These are phyloP conservation scores for Microchirus variegatus DNA, from an alignment of 2,797 vertebrate genomes.

Conservation along the genomic window DNA sequence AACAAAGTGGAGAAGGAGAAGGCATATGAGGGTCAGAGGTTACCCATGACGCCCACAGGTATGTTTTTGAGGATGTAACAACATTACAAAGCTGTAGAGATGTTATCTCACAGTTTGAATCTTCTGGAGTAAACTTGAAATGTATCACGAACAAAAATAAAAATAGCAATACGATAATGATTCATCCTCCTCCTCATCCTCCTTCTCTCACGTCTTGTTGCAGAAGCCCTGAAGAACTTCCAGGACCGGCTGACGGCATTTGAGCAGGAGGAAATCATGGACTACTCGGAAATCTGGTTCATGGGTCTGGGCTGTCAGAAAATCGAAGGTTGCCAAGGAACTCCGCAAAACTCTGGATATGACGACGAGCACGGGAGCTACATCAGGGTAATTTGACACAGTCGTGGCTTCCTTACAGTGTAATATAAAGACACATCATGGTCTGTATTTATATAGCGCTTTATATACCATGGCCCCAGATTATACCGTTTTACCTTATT, in stretches of 20 bases:
- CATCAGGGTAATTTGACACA: conserved; percentile 82
- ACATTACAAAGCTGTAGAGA: too few species aligned
- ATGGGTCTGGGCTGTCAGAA: conserved; percentile 92
- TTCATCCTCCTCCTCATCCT: conserved; percentile 45
- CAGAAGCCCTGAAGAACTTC: conserved; percentile 92
- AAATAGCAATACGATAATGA: conserved; percentile 51
- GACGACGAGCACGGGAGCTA: conserved; percentile 94
- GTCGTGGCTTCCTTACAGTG: too few species aligned
- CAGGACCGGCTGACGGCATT: conserved; percentile 88
- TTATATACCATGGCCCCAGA: too few species aligned
- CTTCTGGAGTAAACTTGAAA: neutral
- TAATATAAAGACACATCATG: too few species aligned
- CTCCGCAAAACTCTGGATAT: conserved; percentile 86
- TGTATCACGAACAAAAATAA: neutral
- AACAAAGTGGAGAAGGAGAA: conserved; percentile 82
- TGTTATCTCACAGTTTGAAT: conserved; percentile 1
- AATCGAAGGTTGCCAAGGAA: conserved; percentile 83
- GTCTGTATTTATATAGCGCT: too few species aligned
- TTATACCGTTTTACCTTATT: neutral
- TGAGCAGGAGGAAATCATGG: conserved; percentile 92
- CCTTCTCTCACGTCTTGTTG: conserved; percentile 43
- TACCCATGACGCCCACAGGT: conserved; percentile 91
- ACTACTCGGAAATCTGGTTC: conserved; percentile 92
- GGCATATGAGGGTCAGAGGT: conserved; percentile 74
- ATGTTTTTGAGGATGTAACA: conserved; percentile 19